Evolutionary conservation across 2,113 vertebrate species (phyloP), one percentile per base, ranked within the genome.

Genomic region (Heptranchias perlo): DNA sequence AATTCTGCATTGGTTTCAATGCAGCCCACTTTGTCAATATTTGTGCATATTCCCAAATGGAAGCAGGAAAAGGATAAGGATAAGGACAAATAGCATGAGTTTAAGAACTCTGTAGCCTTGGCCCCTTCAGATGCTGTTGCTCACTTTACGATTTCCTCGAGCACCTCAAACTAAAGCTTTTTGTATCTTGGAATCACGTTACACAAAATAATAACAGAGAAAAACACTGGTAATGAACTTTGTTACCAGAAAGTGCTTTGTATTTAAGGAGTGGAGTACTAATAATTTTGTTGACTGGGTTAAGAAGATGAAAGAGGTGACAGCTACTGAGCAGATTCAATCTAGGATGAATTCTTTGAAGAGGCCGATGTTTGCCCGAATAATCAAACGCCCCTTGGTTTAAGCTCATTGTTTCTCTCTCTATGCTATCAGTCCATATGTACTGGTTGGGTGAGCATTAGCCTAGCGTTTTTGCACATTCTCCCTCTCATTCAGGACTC

Each of bases 1-100:
- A 67, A 94, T 28, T 8, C 39, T 94, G 62, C 65, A 69, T 69
- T 95, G 28, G 44, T 95, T 95, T 95, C 94, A 69, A 52, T 95
- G 64, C 64, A 69, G 52, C 6, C 13, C 58, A 23, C 8, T 94
- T 94, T 49, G 64, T 47, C 92, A 94, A 65, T 67, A 94, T 44
- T 64, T 94, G 92, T 35, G 62, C 62, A 94, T 62, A 65, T 94
- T 94, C 62, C 92, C n/a, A 94, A 94, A 47, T 28, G 61, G 10
- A 95, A 94, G 44, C 94, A 69, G 94, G 94, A 95, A 95, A 49
- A 95, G 64, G 94, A 95, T 95, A 95, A 69, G 61, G n/a, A n/a
- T n/a, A n/a, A n/a, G n/a, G 44, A 67, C 93, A 67, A 93, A 6
- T 7, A 93, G 58, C 35, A n/a, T 62, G 61, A 91, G 35, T 64